A percentile compares a stretch with the other conserved stretches of the same genome.
Evolutionary conservation across 1,140 invertebrate genomes (phyloP).

Genomic region (Neodiprion virginianus): DNA sequence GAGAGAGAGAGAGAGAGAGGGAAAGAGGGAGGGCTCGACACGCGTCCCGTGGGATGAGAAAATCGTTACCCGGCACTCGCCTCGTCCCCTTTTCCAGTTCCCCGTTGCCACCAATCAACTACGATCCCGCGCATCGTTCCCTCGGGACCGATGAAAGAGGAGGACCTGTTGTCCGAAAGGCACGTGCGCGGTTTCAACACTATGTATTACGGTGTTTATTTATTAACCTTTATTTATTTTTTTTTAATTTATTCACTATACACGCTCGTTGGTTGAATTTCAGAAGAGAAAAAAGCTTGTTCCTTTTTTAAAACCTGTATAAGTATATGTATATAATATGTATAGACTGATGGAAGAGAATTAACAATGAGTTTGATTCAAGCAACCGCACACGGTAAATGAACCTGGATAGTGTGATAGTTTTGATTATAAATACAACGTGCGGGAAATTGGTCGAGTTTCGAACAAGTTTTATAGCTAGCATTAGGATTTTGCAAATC

Average conservation of each 20-base stretch:
- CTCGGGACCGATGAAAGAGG: not conserved
- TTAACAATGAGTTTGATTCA: no score
- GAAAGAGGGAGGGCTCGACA: not conserved
- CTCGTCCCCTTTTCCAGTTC: not conserved
- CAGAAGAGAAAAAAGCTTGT: no score
- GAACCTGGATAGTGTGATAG: no score
- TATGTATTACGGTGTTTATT: not conserved
- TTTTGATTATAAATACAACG: no score
- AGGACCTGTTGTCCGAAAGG: not conserved
- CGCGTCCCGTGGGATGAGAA: constrained; percentile 6
- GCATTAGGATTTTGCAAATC: no score
- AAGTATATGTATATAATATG: no score
- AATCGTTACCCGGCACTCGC: not conserved
- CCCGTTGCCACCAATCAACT: not conserved
- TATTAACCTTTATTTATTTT: not conserved
- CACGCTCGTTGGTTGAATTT: no score
- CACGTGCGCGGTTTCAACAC: not conserved
- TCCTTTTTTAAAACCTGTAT: no score
- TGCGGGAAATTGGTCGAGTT: no score
- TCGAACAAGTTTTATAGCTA: no score
- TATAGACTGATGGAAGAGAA: no score
- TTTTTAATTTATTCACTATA: not conserved
- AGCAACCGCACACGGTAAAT: no score
- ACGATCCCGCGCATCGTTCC: not conserved
- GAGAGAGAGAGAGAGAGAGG: not conserved